These are phyloP conservation scores for Anguilla pacifica DNA, from an alignment of 2,797 vertebrate genomes.

Conservation along the genomic window DNA sequence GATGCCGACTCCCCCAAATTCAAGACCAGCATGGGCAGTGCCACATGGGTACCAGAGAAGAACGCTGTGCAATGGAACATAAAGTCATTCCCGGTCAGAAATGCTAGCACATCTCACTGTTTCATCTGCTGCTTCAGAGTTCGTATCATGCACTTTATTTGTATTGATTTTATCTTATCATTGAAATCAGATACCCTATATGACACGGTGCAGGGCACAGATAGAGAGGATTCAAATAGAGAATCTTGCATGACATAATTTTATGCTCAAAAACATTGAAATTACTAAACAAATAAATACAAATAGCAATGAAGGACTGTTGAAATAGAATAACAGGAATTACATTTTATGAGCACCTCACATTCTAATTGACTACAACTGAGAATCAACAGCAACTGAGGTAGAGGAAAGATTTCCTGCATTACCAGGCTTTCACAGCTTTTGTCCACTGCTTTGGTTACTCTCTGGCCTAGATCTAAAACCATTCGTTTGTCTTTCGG, in stretches of 20 bases:
- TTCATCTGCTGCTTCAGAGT: neutral
- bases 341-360: neutral
- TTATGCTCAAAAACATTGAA: neutral
- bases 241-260: neutral
- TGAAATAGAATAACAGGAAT: neutral
- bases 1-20: slow-evolving; percentile 83
- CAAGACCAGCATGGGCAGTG: slow-evolving; percentile 78
- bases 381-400: neutral
- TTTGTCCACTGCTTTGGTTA: neutral
- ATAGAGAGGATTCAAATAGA: neutral
- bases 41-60: slow-evolving; percentile 81
- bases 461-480: neutral
- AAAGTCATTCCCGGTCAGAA: slow-evolving; percentile 81
- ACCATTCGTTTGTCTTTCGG: neutral
- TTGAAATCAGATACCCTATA: neutral
- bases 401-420: neutral
- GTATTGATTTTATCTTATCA: neutral
- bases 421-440: neutral
- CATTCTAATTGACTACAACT: neutral
- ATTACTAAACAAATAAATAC: neutral
- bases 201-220: neutral
- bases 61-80: slow-evolving; percentile 78
- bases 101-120: neutral
- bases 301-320: neutral
- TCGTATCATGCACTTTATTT: neutral